Evolutionary conservation across 2,113 vertebrate genomes (phyloP).

Genomic region (Spea multiplicata): DNA sequence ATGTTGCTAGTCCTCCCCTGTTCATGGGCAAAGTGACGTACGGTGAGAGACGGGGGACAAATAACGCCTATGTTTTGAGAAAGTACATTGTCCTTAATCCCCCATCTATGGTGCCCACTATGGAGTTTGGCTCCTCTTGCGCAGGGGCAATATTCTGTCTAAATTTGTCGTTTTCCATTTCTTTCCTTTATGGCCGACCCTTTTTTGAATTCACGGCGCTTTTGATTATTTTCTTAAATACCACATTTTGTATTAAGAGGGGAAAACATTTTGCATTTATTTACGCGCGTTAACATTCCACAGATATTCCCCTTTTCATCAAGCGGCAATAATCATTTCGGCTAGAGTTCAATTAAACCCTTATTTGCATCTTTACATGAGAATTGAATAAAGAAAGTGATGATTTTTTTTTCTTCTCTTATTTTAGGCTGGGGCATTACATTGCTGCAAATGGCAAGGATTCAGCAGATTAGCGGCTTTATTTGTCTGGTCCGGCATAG

Average conservation of each 20-base stretch:
- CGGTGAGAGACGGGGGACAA: no score
- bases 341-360: slow-evolving; percentile 5
- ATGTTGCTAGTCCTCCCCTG: no score
- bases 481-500: not conserved
- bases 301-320: not conserved
- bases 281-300: not conserved
- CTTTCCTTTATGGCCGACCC: no score
- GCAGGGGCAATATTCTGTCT: no score
- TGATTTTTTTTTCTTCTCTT: not conserved
- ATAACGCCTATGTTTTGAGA: no score
- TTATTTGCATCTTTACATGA: slow-evolving; percentile 4
- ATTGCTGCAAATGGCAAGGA: not conserved
- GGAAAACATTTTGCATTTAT: not conserved
- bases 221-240: not conserved
- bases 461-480: not conserved
- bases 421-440: not conserved
- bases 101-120: no score
- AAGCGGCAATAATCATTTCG: not conserved
- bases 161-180: no score
- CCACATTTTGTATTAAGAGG: not conserved
- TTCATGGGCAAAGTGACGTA: no score
- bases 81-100: no score
- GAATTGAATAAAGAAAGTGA: not conserved
- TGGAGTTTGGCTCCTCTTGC: no score
- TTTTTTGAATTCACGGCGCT: not conserved